phyloP scores from a whole-genome alignment of 2,888 invertebrate genomes.

The Nasonia oneida region DNA sequence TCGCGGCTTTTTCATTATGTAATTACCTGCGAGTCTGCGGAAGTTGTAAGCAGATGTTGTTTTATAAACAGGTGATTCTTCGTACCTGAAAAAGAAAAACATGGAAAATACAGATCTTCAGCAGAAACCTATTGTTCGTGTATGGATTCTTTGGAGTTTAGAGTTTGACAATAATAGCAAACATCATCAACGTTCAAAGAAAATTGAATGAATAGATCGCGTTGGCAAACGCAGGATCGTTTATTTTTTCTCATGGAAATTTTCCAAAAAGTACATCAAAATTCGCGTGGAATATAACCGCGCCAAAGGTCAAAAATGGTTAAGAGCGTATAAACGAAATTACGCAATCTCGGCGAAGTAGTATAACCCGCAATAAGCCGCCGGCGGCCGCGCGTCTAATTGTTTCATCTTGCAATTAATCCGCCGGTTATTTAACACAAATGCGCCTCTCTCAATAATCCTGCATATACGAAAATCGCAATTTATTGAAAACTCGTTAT shows the following conservation, averaged over 20 bases:
- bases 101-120: not conserved
- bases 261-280: not conserved
- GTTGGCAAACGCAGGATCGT: no score
- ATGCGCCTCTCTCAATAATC: not conserved
- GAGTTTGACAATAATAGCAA: no score
- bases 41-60: conserved; percentile 65
- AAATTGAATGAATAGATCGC: no score
- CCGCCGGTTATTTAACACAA: not conserved
- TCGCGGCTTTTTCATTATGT: not conserved
- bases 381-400: not conserved
- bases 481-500: conserved; percentile 6
- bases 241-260: not conserved
- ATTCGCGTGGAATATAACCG: not conserved
- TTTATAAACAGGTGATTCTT: conserved; percentile 70
- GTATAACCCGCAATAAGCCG: not conserved
- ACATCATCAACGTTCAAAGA: no score
- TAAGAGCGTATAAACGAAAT: not conserved
- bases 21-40: conserved; percentile 65
- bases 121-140: not conserved
- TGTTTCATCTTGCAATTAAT: not conserved
- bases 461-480: not conserved
- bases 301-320: not conserved
- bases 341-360: not conserved
- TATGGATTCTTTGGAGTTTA: no score
- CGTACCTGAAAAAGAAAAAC: conserved; percentile 68